Evolutionary conservation across 2,888 invertebrate species (phyloP).

Genomic region (Desoria tigrina): DNA sequence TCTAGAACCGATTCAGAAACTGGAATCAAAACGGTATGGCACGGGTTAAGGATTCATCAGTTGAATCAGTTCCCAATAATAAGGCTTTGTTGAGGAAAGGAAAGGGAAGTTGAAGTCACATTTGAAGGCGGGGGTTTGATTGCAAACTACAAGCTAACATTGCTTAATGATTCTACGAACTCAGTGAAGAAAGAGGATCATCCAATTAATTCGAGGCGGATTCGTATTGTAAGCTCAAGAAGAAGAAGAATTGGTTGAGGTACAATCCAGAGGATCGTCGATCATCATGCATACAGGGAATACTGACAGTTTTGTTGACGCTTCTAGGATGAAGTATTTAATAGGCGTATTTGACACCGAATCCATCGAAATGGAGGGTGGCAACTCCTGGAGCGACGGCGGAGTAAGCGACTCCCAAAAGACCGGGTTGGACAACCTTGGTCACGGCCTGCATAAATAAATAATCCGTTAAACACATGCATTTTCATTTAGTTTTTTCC

Average conservation of each 20-base stretch:
- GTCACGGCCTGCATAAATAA: neutral
- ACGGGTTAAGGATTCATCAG: too few relatives aligned
- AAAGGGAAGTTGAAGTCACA: too few relatives aligned
- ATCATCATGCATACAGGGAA: neutral
- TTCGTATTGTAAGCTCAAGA: neutral
- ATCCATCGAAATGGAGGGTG: slow-evolving; percentile 63
- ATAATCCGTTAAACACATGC: neutral
- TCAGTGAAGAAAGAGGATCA: too few relatives aligned
- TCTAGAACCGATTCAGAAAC: too few relatives aligned
- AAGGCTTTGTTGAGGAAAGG: too few relatives aligned
- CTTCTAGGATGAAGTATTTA: slow-evolving; percentile 3
- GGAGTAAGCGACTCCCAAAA: slow-evolving; percentile 60
- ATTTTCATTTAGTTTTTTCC: neutral
- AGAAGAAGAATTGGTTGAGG: neutral
- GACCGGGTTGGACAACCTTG: slow-evolving; percentile 37
- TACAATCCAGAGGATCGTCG: neutral
- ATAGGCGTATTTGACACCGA: slow-evolving; percentile 31
- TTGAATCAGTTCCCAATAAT: too few relatives aligned
- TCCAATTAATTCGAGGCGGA: too few relatives aligned
- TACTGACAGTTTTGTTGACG: slow-evolving; percentile 3
- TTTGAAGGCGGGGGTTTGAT: too few relatives aligned
- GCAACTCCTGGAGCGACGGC: slow-evolving; percentile 65
- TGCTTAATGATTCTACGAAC: too few relatives aligned
- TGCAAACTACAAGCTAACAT: too few relatives aligned
- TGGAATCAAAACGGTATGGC: too few relatives aligned